These are phyloP conservation scores for Sweltsa coloradensis DNA, from an alignment of 1,140 invertebrate genomes.

Conservation along the genomic window DNA sequence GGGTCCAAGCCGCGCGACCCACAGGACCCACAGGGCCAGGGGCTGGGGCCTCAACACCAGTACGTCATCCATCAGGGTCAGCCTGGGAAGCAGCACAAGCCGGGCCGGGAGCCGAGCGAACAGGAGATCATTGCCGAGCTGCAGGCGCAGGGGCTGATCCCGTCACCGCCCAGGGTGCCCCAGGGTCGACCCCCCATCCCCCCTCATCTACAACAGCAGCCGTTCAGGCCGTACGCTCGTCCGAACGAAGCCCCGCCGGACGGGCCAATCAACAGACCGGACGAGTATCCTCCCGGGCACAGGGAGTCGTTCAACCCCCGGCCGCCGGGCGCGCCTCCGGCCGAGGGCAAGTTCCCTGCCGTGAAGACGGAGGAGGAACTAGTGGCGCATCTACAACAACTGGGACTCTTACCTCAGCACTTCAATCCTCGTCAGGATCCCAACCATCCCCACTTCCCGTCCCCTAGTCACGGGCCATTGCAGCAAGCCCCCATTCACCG, in stretches of 20 bases:
- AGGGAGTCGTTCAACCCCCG: too few species aligned
- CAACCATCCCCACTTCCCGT: background rate
- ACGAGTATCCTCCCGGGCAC: too few species aligned
- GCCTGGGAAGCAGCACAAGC: background rate
- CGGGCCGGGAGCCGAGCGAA: too few species aligned
- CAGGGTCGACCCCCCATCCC: too few species aligned
- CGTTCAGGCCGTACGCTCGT: too few species aligned
- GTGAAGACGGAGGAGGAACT: background rate
- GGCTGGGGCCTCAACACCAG: background rate
- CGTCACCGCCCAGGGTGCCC: too few species aligned
- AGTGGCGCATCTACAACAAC: background rate
- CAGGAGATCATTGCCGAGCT: too few species aligned
- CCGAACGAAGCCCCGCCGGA: too few species aligned
- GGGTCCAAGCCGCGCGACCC: background rate
- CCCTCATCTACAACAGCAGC: constrained; percentile 2
- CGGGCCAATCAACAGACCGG: too few species aligned
- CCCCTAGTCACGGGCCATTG: background rate
- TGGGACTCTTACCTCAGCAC: background rate
- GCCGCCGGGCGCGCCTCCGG: too few species aligned
- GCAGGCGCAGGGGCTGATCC: too few species aligned
- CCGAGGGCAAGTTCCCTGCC: too few species aligned
- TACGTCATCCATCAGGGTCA: background rate
- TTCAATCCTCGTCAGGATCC: background rate
- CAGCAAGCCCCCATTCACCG: background rate
- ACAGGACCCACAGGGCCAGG: background rate